These are phyloP conservation scores for Polydrusus tereticollis DNA, from an alignment of 2,888 invertebrate genomes.

Conservation along the genomic window DNA sequence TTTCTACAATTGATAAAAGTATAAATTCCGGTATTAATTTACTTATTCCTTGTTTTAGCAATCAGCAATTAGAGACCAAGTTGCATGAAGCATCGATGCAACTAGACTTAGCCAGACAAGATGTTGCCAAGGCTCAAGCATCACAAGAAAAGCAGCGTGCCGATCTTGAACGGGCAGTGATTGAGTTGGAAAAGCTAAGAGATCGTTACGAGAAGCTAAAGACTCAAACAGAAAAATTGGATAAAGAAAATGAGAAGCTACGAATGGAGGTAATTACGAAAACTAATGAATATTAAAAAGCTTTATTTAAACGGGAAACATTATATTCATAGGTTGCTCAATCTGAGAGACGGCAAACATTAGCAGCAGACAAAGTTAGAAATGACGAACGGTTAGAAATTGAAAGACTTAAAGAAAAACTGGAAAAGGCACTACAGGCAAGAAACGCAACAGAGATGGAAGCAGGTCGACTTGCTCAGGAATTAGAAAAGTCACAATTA, in stretches of 20 bases:
- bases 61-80: constrained; percentile 80
- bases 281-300: neutral
- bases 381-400: constrained; percentile 82
- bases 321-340: constrained; percentile 67
- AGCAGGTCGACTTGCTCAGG: constrained; percentile 86
- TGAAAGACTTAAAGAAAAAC: constrained; percentile 86
- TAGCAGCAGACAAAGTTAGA: constrained; percentile 75
- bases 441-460: constrained; percentile 89
- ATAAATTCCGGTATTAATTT: neutral
- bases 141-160: constrained; percentile 84
- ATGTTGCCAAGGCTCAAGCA: constrained; percentile 80
- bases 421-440: constrained; percentile 86
- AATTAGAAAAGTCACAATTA: constrained; percentile 87
- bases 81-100: constrained; percentile 86
- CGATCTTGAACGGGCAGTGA: constrained; percentile 86
- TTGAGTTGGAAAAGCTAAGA: constrained; percentile 90
- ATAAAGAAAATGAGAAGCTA: constrained; percentile 83
- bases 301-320: neutral
- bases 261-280: constrained; percentile 70
- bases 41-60: constrained; percentile 60
- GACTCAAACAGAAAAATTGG: constrained; percentile 76
- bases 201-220: constrained; percentile 90
- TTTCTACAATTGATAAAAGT: too few relatives aligned
- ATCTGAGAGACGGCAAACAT: constrained; percentile 73
- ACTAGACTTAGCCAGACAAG: constrained; percentile 83